phyloP scores from a whole-genome alignment of 2,888 invertebrate species.

The Dicycla oo region DNA sequence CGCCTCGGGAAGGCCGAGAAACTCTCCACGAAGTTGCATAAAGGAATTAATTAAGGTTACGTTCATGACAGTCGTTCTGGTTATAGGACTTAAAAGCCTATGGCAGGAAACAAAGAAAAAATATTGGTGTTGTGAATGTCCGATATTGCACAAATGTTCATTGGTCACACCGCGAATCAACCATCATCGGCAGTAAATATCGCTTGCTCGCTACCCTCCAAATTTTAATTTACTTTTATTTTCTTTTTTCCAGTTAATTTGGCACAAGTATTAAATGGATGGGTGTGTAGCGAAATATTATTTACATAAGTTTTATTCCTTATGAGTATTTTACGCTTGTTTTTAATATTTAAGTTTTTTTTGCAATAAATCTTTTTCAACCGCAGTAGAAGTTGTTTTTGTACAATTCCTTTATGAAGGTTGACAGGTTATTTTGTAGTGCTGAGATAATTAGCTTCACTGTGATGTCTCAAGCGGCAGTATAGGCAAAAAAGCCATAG shows the following conservation, averaged over 20 bases:
- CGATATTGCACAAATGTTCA: neutral
- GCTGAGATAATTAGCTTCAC: neutral
- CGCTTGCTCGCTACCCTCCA: constrained; percentile 44
- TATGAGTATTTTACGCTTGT: constrained; percentile 68
- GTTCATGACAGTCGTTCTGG: too few species aligned
- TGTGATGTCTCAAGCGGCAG: too few species aligned
- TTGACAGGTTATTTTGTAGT: constrained; percentile 25
- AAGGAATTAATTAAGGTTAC: neutral
- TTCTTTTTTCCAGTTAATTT: constrained; percentile 88
- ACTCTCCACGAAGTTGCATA: neutral
- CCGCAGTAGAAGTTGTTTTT: constrained; percentile 49
- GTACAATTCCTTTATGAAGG: constrained; percentile 11
- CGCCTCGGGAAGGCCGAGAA: too few species aligned
- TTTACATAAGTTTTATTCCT: constrained; percentile 66
- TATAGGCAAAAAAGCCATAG: neutral
- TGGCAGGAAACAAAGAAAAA: neutral
- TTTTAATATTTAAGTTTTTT: constrained; percentile 57
- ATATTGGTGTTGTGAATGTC: neutral
- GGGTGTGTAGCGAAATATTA: constrained; percentile 83
- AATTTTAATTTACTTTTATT: constrained; percentile 76
- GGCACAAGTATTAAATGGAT: constrained; percentile 85
- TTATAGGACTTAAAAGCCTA: neutral
- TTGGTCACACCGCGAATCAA: constrained; percentile 20
- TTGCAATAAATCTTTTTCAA: constrained; percentile 74
- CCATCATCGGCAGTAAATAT: constrained; percentile 54